A percentile compares a stretch with the other conserved stretches of the same genome.
phyloP scores from a whole-genome alignment of 2,113 vertebrate species.

The Irena cyanogastra region DNA sequence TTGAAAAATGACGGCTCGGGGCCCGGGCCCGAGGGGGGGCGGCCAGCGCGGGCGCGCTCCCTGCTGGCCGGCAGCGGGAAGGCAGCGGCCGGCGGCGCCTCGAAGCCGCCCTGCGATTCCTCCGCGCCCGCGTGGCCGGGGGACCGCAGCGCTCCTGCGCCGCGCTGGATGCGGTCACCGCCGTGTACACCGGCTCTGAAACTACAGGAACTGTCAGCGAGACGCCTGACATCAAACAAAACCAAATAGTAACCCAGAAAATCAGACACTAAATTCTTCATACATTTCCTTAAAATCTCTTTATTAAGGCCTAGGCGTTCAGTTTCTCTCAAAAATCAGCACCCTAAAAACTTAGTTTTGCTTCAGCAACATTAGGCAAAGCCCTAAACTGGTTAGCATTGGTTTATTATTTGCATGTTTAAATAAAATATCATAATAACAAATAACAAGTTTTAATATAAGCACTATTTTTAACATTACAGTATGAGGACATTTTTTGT shows the following conservation, averaged over 20 bases:
- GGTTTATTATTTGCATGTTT: neutral
- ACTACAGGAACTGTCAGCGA: rapidly evolving
- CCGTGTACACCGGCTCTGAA: rapidly evolving
- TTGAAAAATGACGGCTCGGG: rapidly evolving
- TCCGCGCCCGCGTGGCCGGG: rapidly evolving
- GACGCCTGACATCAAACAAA: neutral
- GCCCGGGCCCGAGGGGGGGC: no score
- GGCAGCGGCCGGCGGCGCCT: rapidly evolving
- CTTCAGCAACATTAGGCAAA: neutral
- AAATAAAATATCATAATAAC: neutral
- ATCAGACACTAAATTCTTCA: neutral
- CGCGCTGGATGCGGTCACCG: neutral
- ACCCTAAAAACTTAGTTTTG: neutral
- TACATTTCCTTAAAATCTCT: neutral
- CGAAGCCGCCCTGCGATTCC: rapidly evolving
- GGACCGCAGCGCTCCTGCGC: no score
- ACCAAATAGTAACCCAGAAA: rapidly evolving
- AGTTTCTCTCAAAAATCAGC: neutral
- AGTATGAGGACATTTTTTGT: neutral
- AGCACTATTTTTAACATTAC: neutral
- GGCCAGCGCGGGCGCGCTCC: neutral
- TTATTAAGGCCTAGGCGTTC: neutral
- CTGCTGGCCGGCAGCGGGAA: neutral
- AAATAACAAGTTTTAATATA: neutral
- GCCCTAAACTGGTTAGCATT: neutral